Conservation (phyloP, 2,797 vertebrate species). For the Esox masquinongy region DNA sequence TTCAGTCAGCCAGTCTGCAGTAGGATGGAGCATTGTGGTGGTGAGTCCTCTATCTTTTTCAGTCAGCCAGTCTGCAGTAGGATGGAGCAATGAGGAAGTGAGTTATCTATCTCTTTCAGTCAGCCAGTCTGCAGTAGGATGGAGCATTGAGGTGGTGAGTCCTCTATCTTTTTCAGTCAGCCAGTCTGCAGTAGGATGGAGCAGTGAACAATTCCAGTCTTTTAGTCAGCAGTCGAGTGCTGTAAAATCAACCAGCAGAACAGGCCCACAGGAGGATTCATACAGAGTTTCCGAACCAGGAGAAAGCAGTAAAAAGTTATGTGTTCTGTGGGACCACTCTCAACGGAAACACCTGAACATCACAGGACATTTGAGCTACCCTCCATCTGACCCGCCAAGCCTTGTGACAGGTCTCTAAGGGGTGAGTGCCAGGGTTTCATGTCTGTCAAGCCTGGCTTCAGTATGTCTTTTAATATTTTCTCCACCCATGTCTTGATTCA, state of each 20-base stretch:
- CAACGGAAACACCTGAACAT: slow-evolving; percentile 55
- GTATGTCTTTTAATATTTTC: slow-evolving; percentile 12
- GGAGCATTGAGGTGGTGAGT: not conserved
- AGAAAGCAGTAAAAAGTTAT: slow-evolving; percentile 65
- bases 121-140: too few species aligned
- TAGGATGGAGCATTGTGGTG: too few species aligned
- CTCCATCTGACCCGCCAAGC: slow-evolving; percentile 31
- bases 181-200: not conserved
- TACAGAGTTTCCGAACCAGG: slow-evolving; percentile 60
- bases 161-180: not conserved
- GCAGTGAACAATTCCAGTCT: not conserved
- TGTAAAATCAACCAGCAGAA: slow-evolving; percentile 64
- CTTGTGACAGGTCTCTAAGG: slow-evolving; percentile 36
- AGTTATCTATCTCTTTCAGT: too few species aligned
- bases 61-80: too few species aligned
- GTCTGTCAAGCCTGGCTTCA: slow-evolving; percentile 19
- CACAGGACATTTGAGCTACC: slow-evolving; percentile 42
- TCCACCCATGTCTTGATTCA: slow-evolving; percentile 27
- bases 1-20: too few species aligned
- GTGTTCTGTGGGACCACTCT: slow-evolving; percentile 61
- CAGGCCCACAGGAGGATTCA: slow-evolving; percentile 61
- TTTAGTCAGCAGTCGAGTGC: slow-evolving; percentile 1
- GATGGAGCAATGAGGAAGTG: too few species aligned
- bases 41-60: too few species aligned
- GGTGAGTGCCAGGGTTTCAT: slow-evolving; percentile 24